phyloP scores from a whole-genome alignment of 2,888 invertebrate species.

The Agrochola lota region DNA sequence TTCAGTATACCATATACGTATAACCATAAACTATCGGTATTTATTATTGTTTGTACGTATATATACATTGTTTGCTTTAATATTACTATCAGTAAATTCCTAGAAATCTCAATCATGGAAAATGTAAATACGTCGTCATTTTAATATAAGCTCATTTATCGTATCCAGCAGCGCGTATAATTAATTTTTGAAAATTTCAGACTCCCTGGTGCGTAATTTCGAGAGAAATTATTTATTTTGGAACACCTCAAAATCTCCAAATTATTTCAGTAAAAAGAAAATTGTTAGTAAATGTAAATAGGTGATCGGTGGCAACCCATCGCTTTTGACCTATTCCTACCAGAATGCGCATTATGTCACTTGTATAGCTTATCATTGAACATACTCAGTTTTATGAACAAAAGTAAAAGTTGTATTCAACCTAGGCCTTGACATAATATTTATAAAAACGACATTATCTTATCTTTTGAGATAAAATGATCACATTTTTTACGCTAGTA shows the following conservation, averaged over 20 bases:
- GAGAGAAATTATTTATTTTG: not conserved
- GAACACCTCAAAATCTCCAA: not conserved
- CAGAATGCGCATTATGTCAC: not conserved
- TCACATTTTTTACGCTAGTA: slow-evolving; percentile 1
- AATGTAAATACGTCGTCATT: slow-evolving; percentile 16
- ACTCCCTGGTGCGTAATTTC: not conserved
- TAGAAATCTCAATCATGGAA: slow-evolving; percentile 18
- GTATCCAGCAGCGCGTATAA: not conserved
- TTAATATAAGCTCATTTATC: slow-evolving; percentile 5
- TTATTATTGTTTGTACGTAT: not conserved
- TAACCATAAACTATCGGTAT: not conserved
- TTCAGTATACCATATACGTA: not conserved
- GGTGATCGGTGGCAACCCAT: not conserved
- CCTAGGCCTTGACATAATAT: slow-evolving; percentile 59
- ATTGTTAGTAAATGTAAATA: not conserved
- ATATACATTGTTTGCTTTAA: not conserved
- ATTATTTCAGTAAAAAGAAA: not conserved
- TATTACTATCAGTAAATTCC: slow-evolving; percentile 19
- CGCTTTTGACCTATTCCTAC: not conserved
- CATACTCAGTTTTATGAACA: slow-evolving; percentile 3
- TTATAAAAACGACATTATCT: slow-evolving; percentile 41
- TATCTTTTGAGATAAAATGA: slow-evolving; percentile 40
- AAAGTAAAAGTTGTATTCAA: slow-evolving; percentile 50
- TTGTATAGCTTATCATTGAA: slow-evolving; percentile 1
- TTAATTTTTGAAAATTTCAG: not conserved